Evolutionary conservation across 2,797 vertebrate genomes (phyloP).

Genomic region (Pantherophis alleghaniensis): DNA sequence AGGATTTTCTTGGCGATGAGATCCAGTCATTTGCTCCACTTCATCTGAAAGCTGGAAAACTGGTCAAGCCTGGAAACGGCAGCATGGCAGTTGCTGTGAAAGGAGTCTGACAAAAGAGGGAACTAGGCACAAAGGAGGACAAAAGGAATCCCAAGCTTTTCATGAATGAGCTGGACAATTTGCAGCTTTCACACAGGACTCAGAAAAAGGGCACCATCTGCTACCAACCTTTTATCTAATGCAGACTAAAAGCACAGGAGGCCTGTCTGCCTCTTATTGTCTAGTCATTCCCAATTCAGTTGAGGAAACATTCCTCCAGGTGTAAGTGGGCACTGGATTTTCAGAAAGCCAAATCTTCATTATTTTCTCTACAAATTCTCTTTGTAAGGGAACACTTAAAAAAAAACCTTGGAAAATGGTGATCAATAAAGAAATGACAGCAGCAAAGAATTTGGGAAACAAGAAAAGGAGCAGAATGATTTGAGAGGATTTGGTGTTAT

Average conservation of each 20-base stretch:
- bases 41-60: neutral
- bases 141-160: neutral
- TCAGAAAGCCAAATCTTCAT: neutral
- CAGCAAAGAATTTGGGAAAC: neutral
- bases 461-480: neutral
- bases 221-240: neutral
- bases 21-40: neutral
- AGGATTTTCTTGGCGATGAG: neutral
- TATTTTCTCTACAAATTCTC: neutral
- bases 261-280: neutral
- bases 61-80: neutral
- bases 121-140: neutral
- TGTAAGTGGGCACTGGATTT: neutral
- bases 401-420: neutral
- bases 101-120: neutral
- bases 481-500: neutral
- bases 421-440: neutral
- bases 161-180: neutral
- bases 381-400: neutral
- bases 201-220: neutral
- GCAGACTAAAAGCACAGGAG: neutral
- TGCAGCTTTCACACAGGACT: neutral
- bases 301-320: neutral
- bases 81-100: neutral
- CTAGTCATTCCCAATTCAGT: neutral